A percentile compares a stretch with the other conserved stretches of the same genome.
Conservation (phyloP, 2,888 invertebrate species). For the Diaperis boleti region DNA sequence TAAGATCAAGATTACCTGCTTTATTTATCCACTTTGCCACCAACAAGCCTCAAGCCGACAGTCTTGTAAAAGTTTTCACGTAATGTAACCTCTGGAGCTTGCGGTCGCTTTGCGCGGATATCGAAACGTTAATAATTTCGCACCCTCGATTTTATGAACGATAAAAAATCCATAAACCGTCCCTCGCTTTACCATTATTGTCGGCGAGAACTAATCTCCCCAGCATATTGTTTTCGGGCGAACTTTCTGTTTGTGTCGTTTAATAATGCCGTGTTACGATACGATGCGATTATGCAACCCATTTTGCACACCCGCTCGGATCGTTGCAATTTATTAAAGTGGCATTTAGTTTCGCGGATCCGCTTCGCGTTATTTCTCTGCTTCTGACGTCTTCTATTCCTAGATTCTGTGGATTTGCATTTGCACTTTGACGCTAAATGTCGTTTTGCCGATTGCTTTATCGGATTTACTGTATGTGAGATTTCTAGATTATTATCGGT, state of each 20-base stretch:
- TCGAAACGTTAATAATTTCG: neutral
- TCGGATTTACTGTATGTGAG: neutral
- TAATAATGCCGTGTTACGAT: neutral
- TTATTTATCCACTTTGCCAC: too few species aligned
- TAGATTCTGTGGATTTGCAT: constrained; percentile 20
- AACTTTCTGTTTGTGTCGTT: neutral
- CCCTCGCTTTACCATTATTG: neutral
- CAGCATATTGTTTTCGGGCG: neutral
- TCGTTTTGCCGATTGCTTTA: neutral
- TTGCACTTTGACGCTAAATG: constrained; percentile 13
- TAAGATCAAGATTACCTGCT: too few species aligned
- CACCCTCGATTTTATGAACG: neutral
- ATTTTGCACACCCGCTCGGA: constrained; percentile 2
- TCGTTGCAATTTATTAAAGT: constrained; percentile 6
- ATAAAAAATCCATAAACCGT: neutral
- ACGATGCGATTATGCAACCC: constrained; percentile 13
- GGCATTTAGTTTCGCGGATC: neutral
- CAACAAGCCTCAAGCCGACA: too few species aligned
- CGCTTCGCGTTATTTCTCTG: constrained; percentile 3
- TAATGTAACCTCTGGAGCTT: too few species aligned
- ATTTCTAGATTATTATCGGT: too few species aligned
- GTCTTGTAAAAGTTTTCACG: too few species aligned
- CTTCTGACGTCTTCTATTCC: neutral
- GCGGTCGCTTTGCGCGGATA: neutral
- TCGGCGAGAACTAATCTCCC: neutral